These are phyloP conservation scores for Nomada ruficornis DNA, from an alignment of 2,888 invertebrate genomes.

Conservation along the genomic window DNA sequence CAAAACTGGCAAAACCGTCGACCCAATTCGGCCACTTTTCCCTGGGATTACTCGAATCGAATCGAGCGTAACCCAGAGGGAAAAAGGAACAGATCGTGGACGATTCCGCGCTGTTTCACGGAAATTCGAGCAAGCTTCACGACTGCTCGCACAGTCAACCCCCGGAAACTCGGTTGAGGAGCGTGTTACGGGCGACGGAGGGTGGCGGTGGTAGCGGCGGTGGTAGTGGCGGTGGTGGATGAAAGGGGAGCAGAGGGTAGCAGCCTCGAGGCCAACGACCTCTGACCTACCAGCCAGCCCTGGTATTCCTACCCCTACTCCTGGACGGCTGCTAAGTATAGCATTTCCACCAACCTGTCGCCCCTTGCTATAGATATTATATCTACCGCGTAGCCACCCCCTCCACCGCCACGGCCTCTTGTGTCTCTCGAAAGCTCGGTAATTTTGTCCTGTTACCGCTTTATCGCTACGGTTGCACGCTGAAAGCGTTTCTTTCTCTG, in stretches of 20 bases:
- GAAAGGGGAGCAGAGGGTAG: conserved; percentile 40
- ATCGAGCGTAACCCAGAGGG: conserved; percentile 13
- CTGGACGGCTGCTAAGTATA: conserved; percentile 72
- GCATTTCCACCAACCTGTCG: conserved; percentile 77
- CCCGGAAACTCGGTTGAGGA: conserved; percentile 63
- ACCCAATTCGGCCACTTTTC: no score
- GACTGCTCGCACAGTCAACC: conserved; percentile 64
- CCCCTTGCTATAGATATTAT: conserved; percentile 69
- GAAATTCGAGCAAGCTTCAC: conserved; percentile 69
- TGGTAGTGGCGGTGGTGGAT: conserved; percentile 35
- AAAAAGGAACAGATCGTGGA: conserved; percentile 37
- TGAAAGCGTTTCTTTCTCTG: conserved; percentile 3
- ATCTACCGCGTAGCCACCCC: conserved; percentile 52
- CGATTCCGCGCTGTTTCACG: conserved; percentile 59
- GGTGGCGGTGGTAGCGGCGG: conserved; percentile 24
- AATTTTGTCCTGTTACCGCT: conserved; percentile 63
- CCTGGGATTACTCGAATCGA: conserved; percentile 4
- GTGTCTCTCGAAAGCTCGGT: conserved; percentile 56
- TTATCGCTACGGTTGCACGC: conserved; percentile 47
- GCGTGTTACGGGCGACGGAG: conserved; percentile 39
- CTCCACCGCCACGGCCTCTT: not conserved
- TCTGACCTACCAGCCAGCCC: conserved; percentile 81
- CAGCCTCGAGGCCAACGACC: conserved; percentile 79
- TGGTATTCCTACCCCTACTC: conserved; percentile 72
- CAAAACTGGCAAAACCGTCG: no score